phyloP scores from a whole-genome alignment of 2,797 vertebrate genomes.

The Halcyon smyrnensis region DNA sequence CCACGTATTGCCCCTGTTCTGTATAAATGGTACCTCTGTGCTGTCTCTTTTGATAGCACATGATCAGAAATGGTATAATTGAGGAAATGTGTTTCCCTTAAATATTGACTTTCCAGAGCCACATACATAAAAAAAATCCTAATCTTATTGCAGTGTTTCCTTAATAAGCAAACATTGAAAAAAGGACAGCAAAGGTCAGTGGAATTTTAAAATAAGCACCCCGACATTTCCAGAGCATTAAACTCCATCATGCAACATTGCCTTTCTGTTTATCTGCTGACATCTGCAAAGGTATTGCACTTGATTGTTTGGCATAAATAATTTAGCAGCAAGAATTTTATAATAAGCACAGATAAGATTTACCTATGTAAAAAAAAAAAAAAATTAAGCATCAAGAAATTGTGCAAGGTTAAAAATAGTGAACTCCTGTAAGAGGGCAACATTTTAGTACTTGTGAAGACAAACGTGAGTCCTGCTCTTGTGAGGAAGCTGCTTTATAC shows the following conservation, averaged over 20 bases:
- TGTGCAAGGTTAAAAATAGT: not conserved
- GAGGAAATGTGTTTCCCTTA: not conserved
- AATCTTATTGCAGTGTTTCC: not conserved
- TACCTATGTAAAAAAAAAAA: not conserved
- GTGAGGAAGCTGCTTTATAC: not conserved
- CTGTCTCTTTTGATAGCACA: not conserved
- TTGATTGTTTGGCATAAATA: constrained; percentile 70
- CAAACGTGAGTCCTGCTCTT: not conserved
- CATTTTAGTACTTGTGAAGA: not conserved
- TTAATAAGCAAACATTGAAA: constrained; percentile 21
- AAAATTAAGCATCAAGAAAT: not conserved
- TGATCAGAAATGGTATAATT: not conserved
- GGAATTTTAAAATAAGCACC: constrained; percentile 34
- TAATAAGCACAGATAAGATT: constrained; percentile 20
- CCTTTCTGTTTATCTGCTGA: constrained; percentile 65
- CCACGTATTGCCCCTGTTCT: not conserved
- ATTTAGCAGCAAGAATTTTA: constrained; percentile 36
- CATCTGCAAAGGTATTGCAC: constrained; percentile 38
- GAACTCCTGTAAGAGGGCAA: not conserved
- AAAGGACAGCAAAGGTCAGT: constrained; percentile 46
- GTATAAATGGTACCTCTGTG: not conserved
- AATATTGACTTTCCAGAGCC: not conserved
- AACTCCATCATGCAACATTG: constrained; percentile 55
- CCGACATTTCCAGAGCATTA: constrained; percentile 65
- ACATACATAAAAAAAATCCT: not conserved